Conservation (phyloP, 1,140 invertebrate genomes). For the Lamellibrachia luymesi region DNA sequence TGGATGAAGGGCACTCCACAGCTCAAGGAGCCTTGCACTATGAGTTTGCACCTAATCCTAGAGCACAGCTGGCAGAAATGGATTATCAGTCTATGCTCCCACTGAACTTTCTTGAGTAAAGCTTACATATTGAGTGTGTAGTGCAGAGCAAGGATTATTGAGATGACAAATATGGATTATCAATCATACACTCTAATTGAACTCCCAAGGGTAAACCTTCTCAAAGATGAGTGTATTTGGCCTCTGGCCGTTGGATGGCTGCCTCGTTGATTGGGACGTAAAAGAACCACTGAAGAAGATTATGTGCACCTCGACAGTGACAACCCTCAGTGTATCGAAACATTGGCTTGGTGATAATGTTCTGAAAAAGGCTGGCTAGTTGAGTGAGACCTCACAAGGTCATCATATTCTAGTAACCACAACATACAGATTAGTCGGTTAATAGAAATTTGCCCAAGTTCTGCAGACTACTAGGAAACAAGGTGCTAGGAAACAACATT, state of each 20-base stretch:
- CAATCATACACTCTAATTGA: neutral
- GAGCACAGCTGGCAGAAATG: neutral
- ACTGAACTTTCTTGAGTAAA: neutral
- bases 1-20: neutral
- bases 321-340: too few relatives aligned
- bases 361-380: too few relatives aligned
- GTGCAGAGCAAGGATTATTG: neutral
- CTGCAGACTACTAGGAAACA: too few relatives aligned
- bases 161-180: neutral
- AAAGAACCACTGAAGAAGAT: too few relatives aligned
- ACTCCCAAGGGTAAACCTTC: neutral
- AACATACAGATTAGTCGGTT: too few relatives aligned
- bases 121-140: neutral
- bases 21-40: neutral
- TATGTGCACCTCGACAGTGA: too few relatives aligned
- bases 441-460: too few relatives aligned
- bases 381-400: too few relatives aligned
- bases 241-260: too few relatives aligned
- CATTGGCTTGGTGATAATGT: too few relatives aligned
- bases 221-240: neutral
- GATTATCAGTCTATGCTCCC: neutral
- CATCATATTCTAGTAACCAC: too few relatives aligned
- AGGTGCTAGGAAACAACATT: neutral
- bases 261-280: too few relatives aligned
- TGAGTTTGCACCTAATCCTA: neutral